Base-by-base conservation (phyloP, 2,888 invertebrate species). In the Andrena flavipes region DNA sequence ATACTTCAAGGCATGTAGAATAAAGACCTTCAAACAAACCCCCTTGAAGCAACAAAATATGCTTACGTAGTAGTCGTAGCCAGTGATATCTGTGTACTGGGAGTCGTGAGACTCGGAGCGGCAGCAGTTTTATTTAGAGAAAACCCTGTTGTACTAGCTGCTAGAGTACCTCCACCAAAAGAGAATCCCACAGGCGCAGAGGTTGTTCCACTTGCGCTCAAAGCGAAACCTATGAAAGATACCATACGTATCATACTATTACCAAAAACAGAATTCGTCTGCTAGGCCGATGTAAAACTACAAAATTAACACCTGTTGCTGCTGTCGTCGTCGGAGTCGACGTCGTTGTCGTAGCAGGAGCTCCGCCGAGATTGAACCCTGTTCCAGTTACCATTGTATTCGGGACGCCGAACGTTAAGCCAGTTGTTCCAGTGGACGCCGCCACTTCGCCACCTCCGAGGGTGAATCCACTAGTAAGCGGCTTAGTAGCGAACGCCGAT, bases 11-110 rank as follows among this genome's bases (percentile, higher is more conserved):
- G 7, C 1, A 30, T 30, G 7, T 30, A 6, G 7, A 30, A 30
- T 30, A 7, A 30, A 30, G 30, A 7, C 7, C 30, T 30, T 1
- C 30, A 30, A 30, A 30, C 30, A 30, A 7, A 30, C 29, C 30
- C 30, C 30, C n/a, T 10, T 23, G 5, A 49, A 6, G 0, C 20
- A 54, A 29, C 26, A 35, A 62, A 26, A 2, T 33, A 42, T 10
- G n/a, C 67, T 86, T 86, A 93, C 92, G 91, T 93, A n/a, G 92
- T 93, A 16, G 90, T 88, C 26, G 91, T 89, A 48, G 91, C 92
- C 30, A 93, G 85, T 13, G 91, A 87, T 23, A 91, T 90, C 78
- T 92, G 92, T 48, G 93, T 90, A 35, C 90, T 80, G 13, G 85
- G 78, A 51, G 90, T 79, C 26, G 88, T 80, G 2, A 88, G 62